Evolutionary conservation across 2,888 invertebrate genomes (phyloP), one percentile per base, ranked within the genome.

Genomic region (Andricus quercusramuli): DNA sequence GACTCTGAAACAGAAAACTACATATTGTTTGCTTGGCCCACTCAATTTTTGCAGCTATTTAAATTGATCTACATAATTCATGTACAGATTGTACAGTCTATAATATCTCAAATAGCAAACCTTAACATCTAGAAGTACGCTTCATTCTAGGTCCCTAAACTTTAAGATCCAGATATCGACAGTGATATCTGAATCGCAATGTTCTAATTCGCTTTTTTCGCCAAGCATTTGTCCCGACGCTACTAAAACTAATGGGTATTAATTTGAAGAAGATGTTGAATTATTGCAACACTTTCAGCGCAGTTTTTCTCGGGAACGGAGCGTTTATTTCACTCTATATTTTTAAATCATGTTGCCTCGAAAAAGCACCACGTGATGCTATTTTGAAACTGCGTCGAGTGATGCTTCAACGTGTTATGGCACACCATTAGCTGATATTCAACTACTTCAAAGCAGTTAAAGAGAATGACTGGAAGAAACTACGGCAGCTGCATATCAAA

Each of bases 281-380:
- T 56, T 56, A 56, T 56, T 56, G n/a, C 56, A n/a, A 56, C 56
- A n/a, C n/a, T 22, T 56, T 20, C n/a, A 56, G 11, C 56, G n/a
- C n/a, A 56, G 56, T 56, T 47, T 68, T 68, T 29, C 70, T 70
- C 32, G 29, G 51, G 51, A 32, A 70, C 70, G 13, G 20, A 70
- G 70, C 47, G 44, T 51, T 70, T 51, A 29, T 70, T 70, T 51
- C 51, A 29, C 47, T 70, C 11, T 29, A n/a, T 70, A 70, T 70
- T 70, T 70, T 70, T 70, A 70, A 70, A 51, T 22, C 51, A 70
- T 29, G 70, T 70, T 51, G 70, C 70, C 70, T 70, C 70, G 51
- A 70, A 70, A 70, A 70, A 70, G 70, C 51, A 70, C 51, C 51
- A 51, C 70, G 25, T 51, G 70, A 51, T 70, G 70, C 70, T 70